Evolutionary conservation across 1,140 invertebrate genomes (phyloP), one percentile per base, ranked within the genome.

Genomic region (Conus ventricosus): DNA sequence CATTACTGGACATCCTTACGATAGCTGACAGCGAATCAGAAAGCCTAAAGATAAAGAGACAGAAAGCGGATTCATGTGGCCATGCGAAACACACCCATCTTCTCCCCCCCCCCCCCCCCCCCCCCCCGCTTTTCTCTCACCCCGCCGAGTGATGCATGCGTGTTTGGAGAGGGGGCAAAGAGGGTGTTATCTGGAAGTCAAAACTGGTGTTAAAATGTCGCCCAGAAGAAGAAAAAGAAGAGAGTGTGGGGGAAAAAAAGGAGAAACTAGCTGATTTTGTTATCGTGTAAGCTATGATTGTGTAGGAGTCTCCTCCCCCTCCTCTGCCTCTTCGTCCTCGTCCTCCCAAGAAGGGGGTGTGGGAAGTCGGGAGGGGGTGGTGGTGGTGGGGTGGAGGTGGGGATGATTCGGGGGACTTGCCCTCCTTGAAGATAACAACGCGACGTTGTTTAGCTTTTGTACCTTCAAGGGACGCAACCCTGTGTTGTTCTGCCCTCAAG

Each of bases 221-320:
- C 25, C 76, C 15, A 13, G 4, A n/a, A 25, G 67, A 39, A 25
- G 67, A 39, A 27, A 25, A 25, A 39, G 76, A 15, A 78, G 76
- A 78, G 39, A 3, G 39, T 0, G 39, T 0, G 39, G 39, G 39
- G 39, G 39, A 3, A 3, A 39, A 39, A 3, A 39, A 39, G 39
- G 39, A 39, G 39, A 39, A 39, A 39, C 39, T 39, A 39, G 39
- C 39, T 39, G 71, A 25, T 8, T 8, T 39, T 39, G n/a, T 78
- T 78, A 78, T 78, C 76, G 23, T 78, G 76, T 78, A 78, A 10
- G 27, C 76, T 78, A 78, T 78, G 76, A 78, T 78, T 78, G 76
- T 78, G 76, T 78, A 78, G 76, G 7, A 25, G n/a, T 78, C 76
- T 25, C 76, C 7, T 39, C 76, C 15, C 76, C 57, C 5, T 60